Evolutionary conservation across 2,113 vertebrate species (phyloP).

Genomic region (Cheilinus undulatus): DNA sequence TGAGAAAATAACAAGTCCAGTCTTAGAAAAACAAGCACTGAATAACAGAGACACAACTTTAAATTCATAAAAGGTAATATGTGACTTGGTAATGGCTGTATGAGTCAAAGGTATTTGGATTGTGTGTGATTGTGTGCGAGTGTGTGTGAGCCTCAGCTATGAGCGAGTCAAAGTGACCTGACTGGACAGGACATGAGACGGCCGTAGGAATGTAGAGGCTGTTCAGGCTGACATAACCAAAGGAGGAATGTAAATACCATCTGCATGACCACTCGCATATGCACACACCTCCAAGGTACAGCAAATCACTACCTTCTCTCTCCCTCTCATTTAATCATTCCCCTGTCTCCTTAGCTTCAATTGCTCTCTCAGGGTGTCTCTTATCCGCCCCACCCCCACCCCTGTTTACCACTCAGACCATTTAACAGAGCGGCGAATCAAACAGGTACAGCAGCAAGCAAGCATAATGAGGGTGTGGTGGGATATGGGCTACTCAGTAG

Average conservation of each 20-base stretch:
- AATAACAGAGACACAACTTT: constrained; percentile 15
- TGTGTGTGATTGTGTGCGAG: neutral
- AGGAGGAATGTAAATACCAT: constrained; percentile 71
- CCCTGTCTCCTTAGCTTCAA: constrained; percentile 13
- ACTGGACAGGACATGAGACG: constrained; percentile 62
- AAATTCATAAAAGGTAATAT: constrained; percentile 47
- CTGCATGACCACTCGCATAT: constrained; percentile 52
- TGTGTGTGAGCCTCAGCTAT: constrained; percentile 4
- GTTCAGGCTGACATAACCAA: constrained; percentile 65
- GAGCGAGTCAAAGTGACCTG: constrained; percentile 46
- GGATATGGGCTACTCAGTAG: neutral
- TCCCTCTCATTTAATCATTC: constrained; percentile 57
- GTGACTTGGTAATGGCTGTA: constrained; percentile 40
- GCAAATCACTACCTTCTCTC: constrained; percentile 55
- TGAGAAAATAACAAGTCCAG: neutral
- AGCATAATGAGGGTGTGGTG: neutral
- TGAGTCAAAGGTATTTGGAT: constrained; percentile 53
- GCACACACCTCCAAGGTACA: constrained; percentile 30
- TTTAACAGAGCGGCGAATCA: constrained; percentile 19
- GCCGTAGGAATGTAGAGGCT: constrained; percentile 56
- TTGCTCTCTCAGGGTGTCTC: constrained; percentile 15
- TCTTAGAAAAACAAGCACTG: neutral
- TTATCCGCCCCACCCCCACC: neutral
- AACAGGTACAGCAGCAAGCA: neutral
- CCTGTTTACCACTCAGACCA: constrained; percentile 12